Percentiles rank a stretch among this genome's conserved stretches.
These are phyloP conservation scores for Boloria euphrosyne DNA, from an alignment of 2,888 invertebrate species.

Conservation along the genomic window DNA sequence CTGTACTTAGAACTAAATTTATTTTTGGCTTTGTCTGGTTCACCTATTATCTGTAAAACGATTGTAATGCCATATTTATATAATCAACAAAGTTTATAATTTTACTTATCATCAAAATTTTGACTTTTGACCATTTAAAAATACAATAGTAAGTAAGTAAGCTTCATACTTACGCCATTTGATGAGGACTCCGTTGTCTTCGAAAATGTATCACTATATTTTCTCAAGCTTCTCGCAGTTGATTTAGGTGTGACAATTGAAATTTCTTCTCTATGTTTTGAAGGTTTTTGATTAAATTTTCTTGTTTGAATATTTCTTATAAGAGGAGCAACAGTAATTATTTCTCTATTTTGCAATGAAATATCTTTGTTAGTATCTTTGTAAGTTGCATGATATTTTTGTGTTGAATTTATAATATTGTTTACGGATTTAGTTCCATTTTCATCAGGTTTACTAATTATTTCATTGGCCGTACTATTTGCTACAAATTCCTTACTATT, in stretches of 20 bases:
- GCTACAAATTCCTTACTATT: slow-evolving; percentile 68
- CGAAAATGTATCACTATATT: slow-evolving; percentile 65
- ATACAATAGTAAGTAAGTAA: neutral
- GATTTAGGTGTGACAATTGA: slow-evolving; percentile 50
- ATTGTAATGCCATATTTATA: slow-evolving; percentile 8
- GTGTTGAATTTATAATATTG: slow-evolving; percentile 53
- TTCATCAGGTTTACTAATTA: slow-evolving; percentile 52
- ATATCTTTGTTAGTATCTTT: slow-evolving; percentile 54
- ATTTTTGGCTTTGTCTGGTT: slow-evolving; percentile 74
- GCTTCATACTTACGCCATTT: slow-evolving; percentile 67
- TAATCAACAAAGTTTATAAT: neutral
- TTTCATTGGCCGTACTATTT: slow-evolving; percentile 56
- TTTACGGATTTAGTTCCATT: slow-evolving; percentile 53
- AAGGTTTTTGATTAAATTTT: slow-evolving; percentile 59
- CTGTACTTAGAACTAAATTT: slow-evolving; percentile 84
- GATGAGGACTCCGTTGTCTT: slow-evolving; percentile 70
- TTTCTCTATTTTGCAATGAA: slow-evolving; percentile 47
- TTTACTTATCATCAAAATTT: neutral
- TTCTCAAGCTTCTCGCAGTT: slow-evolving; percentile 59
- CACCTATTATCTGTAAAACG: slow-evolving; percentile 68
- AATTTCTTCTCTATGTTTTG: slow-evolving; percentile 51
- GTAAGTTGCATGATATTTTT: slow-evolving; percentile 69
- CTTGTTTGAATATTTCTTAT: slow-evolving; percentile 70
- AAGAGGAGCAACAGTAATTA: slow-evolving; percentile 49
- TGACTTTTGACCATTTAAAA: neutral